Percentiles rank a stretch among this genome's conserved stretches.
These are phyloP conservation scores for Eublepharis macularius DNA, from an alignment of 2,113 vertebrate species.

Conservation along the genomic window DNA sequence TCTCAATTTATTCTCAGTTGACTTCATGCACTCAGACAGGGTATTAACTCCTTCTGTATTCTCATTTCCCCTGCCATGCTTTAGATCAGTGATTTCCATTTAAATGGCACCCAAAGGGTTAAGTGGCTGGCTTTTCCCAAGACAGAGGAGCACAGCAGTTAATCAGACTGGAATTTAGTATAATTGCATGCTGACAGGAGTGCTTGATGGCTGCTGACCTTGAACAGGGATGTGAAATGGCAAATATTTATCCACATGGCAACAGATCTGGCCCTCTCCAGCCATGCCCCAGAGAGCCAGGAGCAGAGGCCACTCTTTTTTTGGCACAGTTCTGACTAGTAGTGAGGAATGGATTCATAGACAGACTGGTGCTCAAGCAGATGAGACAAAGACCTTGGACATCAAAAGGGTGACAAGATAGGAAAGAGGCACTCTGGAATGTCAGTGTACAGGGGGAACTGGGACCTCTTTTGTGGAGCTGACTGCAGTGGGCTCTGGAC, in stretches of 20 bases:
- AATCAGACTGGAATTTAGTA: conserved; percentile 28
- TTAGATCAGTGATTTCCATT: background rate
- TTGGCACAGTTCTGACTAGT: background rate
- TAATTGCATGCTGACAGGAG: conserved; percentile 31
- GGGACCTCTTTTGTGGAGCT: background rate
- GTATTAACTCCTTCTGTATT: background rate
- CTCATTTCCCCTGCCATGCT: accelerated
- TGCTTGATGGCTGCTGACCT: conserved; percentile 34
- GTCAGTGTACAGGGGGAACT: no score
- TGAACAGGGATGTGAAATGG: conserved; percentile 47
- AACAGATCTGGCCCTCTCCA: conserved; percentile 38
- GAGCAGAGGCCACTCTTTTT: background rate
- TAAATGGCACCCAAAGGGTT: conserved; percentile 4
- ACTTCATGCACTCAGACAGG: background rate
- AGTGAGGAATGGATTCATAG: background rate
- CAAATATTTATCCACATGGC: conserved; percentile 50
- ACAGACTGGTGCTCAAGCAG: background rate
- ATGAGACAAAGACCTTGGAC: background rate
- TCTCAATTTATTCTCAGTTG: background rate
- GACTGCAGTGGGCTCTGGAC: background rate
- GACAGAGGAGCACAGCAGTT: background rate
- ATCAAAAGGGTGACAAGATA: background rate
- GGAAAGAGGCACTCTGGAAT: background rate
- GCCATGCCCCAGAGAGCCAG: accelerated
- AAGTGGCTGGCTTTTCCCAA: conserved; percentile 10